phyloP scores from a whole-genome alignment of 53 echinoderm and acorn worm species.

The Arbacia lixula region DNA sequence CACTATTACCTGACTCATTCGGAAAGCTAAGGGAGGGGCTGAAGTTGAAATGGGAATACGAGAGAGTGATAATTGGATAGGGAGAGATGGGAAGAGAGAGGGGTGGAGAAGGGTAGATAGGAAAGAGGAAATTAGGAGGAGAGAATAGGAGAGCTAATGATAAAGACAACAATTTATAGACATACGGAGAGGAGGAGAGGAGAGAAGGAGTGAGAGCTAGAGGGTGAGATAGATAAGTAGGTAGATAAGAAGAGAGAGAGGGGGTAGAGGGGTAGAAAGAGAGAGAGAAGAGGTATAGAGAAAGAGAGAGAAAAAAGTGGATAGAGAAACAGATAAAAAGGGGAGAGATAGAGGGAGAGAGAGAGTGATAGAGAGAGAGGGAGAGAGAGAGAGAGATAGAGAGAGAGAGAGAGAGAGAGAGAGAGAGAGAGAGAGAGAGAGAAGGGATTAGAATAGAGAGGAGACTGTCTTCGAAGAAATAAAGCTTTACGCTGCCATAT shows the following conservation, averaged over 20 bases:
- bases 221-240: neutral
- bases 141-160: neutral
- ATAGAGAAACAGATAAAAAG: neutral
- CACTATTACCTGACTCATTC: too few relatives aligned
- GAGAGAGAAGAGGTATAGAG: neutral
- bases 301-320: neutral
- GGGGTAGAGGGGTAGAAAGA: neutral
- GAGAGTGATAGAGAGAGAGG: neutral
- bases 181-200: neutral
- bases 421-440: neutral
- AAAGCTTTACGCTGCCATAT: too few relatives aligned
- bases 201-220: too few relatives aligned
- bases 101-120: neutral
- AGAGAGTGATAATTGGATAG: neutral
- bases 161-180: neutral
- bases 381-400: neutral
- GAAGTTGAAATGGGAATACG: too few relatives aligned
- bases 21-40: too few relatives aligned
- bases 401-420: neutral
- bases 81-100: neutral
- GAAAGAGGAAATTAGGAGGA: neutral
- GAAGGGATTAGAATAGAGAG: too few relatives aligned
- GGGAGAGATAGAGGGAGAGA: neutral
- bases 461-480: too few relatives aligned
- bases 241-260: neutral